A percentile compares a stretch with the other conserved stretches of the same genome.
These are phyloP conservation scores for Setophaga petechia DNA, from an alignment of 2,113 vertebrate species.

Conservation along the genomic window DNA sequence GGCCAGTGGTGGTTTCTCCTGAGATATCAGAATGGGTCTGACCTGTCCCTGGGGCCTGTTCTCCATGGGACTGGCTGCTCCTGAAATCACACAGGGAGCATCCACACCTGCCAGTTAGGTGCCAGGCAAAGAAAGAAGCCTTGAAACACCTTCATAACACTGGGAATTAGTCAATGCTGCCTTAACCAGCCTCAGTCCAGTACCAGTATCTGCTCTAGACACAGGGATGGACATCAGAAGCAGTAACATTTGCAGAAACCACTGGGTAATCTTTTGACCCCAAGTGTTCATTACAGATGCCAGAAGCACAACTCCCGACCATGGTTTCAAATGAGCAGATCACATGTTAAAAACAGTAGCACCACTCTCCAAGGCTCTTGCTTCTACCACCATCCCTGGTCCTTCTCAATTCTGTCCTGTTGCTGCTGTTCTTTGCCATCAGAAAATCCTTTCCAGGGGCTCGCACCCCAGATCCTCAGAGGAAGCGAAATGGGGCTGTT, in stretches of 20 bases:
- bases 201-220: neutral
- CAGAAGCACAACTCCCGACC: neutral
- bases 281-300: neutral
- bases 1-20: neutral
- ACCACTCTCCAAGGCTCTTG: neutral
- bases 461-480: neutral
- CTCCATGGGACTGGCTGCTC: neutral
- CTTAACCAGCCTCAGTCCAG: neutral
- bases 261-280: neutral
- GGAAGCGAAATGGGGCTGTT: neutral
- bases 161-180: neutral
- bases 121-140: neutral
- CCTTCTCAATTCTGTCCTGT: neutral
- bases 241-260: neutral
- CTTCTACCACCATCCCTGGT: neutral
- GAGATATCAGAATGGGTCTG: neutral
- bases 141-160: neutral
- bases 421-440: neutral
- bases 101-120: neutral
- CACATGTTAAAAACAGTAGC: neutral
- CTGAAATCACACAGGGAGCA: neutral
- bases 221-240: neutral
- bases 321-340: neutral
- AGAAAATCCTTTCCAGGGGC: neutral
- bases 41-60: accelerated